These are phyloP conservation scores for Caenorhabditis remanei DNA, from an alignment of 1,140 invertebrate species.

Conservation along the genomic window DNA sequence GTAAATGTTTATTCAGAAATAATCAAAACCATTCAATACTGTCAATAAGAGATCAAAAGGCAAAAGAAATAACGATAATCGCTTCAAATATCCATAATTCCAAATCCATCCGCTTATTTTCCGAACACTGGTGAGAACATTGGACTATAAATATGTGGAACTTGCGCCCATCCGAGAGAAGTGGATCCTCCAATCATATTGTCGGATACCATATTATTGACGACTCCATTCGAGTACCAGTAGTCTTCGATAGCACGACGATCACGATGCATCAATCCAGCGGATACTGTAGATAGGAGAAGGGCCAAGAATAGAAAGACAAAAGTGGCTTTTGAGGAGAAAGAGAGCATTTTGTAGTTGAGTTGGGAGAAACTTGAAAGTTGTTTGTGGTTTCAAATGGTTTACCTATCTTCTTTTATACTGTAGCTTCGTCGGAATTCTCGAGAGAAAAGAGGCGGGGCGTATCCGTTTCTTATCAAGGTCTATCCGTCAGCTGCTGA, in stretches of 20 bases:
- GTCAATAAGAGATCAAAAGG: neutral
- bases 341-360: neutral
- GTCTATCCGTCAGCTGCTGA: no score
- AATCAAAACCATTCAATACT: no score
- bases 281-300: neutral
- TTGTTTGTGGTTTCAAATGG: no score
- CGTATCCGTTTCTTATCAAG: no score
- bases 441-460: no score
- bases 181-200: slow-evolving; percentile 8
- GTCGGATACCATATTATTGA: slow-evolving; percentile 11
- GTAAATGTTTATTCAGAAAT: no score
- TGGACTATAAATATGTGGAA: slow-evolving; percentile 36
- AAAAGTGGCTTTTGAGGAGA: neutral
- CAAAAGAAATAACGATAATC: no score
- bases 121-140: slow-evolving; percentile 32
- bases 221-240: neutral
- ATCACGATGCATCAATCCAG: neutral
- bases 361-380: neutral
- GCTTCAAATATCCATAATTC: no score
- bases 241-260: neutral
- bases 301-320: neutral
- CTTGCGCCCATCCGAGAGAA: slow-evolving; percentile 29
- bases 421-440: no score
- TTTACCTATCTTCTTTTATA: no score
- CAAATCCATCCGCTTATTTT: no score